Percentiles rank a stretch among this genome's conserved stretches.
These are phyloP conservation scores for Ceratosolen solmsi DNA, from an alignment of 1,140 invertebrate species.

Conservation along the genomic window DNA sequence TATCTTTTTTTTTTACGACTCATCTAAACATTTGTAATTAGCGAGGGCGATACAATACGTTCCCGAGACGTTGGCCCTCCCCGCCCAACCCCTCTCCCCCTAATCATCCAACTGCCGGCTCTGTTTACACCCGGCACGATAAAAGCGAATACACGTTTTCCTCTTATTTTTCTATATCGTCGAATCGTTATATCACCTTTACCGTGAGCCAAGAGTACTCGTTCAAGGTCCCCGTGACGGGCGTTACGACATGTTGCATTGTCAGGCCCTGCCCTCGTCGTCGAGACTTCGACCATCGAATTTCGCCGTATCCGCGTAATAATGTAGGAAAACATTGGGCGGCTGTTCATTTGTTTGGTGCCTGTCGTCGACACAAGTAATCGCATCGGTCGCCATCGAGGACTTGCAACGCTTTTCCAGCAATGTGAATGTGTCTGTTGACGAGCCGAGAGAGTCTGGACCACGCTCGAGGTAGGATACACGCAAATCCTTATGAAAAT, in stretches of 20 bases:
- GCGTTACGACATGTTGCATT: neutral
- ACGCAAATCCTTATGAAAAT: too few species aligned
- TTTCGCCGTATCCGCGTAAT: neutral
- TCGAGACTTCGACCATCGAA: neutral
- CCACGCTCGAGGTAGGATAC: too few species aligned
- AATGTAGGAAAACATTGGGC: neutral
- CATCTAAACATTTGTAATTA: constrained; percentile 32
- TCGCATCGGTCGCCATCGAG: neutral
- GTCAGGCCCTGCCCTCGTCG: neutral
- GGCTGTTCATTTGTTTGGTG: neutral
- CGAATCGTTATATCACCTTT: constrained; percentile 28
- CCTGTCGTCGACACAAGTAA: neutral
- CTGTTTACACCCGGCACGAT: neutral
- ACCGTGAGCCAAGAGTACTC: constrained; percentile 16
- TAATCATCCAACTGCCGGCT: neutral
- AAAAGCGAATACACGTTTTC: constrained; percentile 11
- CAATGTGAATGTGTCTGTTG: neutral
- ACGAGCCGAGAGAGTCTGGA: too few species aligned
- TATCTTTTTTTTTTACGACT: constrained; percentile 31
- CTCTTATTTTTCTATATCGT: neutral
- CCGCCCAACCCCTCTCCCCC: too few species aligned
- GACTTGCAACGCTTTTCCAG: neutral
- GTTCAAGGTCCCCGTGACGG: constrained; percentile 18
- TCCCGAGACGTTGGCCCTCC: neutral
- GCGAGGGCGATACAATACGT: constrained; percentile 5